phyloP scores from a whole-genome alignment of 2,888 invertebrate genomes.

The Xestoiulus laeticollis region DNA sequence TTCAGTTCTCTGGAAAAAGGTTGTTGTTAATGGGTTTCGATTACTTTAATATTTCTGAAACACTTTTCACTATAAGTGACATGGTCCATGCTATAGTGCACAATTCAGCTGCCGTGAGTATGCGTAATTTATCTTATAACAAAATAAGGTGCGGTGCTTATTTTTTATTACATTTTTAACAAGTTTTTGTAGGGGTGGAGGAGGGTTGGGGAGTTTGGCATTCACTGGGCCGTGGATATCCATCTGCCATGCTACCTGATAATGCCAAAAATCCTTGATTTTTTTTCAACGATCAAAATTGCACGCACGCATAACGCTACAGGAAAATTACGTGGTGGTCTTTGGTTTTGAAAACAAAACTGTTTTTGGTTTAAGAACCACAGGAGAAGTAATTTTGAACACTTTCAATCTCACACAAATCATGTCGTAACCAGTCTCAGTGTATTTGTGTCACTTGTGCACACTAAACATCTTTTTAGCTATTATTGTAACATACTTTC shows the following conservation, averaged over 20 bases:
- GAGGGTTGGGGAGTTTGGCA: neutral
- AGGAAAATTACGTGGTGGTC: neutral
- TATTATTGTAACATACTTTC: neutral
- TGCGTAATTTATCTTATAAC: constrained; percentile 3
- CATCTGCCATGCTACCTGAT: constrained; percentile 39
- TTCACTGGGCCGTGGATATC: constrained; percentile 39
- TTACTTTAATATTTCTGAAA: neutral
- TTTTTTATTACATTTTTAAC: constrained; percentile 29
- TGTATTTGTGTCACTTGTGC: neutral
- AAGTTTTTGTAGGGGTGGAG: neutral
- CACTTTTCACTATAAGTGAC: neutral
- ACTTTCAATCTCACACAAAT: neutral
- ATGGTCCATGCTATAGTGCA: neutral
- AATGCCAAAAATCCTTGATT: constrained; percentile 30
- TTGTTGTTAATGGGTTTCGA: neutral
- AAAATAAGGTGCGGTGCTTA: constrained; percentile 31
- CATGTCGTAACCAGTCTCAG: neutral
- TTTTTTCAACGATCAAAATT: constrained; percentile 18
- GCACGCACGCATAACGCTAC: constrained; percentile 14
- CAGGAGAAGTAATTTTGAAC: neutral
- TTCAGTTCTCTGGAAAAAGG: neutral
- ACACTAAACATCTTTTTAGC: too few species aligned
- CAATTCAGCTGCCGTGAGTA: constrained; percentile 13
- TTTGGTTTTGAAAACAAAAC: constrained; percentile 24
- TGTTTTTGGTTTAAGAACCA: constrained; percentile 13